phyloP scores from a whole-genome alignment of 2,113 vertebrate species.

The Neolamprologus hecqui region DNA sequence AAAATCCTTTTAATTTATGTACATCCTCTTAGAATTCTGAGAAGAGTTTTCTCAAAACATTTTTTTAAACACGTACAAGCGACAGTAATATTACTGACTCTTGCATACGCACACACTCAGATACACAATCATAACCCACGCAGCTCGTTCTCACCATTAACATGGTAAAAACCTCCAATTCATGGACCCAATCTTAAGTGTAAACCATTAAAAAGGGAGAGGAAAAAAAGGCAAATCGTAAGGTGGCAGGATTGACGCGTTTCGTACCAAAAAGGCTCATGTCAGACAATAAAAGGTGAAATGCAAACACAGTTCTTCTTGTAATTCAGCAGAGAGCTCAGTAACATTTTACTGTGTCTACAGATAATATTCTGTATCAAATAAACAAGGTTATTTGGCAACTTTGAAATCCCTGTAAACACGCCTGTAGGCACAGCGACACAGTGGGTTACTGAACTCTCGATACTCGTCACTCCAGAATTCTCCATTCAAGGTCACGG shows the following conservation, averaged over 20 bases:
- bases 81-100: conserved; percentile 42
- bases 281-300: neutral
- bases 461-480: neutral
- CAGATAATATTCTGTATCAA: conserved; percentile 4
- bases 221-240: neutral
- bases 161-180: neutral
- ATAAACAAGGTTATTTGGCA: conserved; percentile 35
- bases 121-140: neutral
- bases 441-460: conserved; percentile 16
- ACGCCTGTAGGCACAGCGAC: conserved; percentile 39
- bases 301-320: neutral
- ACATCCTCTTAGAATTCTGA: conserved; percentile 77
- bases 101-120: neutral
- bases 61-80: conserved; percentile 65
- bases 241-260: neutral
- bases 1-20: conserved; percentile 80
- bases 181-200: neutral
- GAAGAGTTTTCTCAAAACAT: conserved; percentile 51
- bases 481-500: conserved; percentile 18
- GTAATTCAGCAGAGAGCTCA: neutral
- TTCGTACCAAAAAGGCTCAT: neutral
- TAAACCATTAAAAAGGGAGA: neutral
- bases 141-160: neutral
- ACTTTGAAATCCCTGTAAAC: conserved; percentile 49
- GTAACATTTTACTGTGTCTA: conserved; percentile 4